Evolutionary conservation across 1,140 invertebrate species (phyloP).

Genomic region (Ephestia elutella): DNA sequence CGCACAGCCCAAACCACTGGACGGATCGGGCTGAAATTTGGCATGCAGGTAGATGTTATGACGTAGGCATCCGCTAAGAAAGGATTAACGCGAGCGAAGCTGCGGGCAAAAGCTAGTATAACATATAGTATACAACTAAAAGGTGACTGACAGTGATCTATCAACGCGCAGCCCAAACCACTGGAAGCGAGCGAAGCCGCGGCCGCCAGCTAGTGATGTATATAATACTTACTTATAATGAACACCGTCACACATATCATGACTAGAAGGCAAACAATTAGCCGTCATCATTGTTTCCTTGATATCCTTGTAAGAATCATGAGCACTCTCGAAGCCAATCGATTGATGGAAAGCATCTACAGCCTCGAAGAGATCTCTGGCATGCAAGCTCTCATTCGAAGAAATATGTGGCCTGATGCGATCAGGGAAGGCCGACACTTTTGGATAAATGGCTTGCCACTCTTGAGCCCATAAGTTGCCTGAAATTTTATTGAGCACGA

Average conservation of each 20-base stretch:
- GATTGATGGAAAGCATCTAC: constrained; percentile 59
- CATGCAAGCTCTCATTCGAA: constrained; percentile 30
- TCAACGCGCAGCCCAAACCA: no score
- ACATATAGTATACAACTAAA: no score
- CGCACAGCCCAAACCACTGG: no score
- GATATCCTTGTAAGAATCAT: constrained; percentile 52
- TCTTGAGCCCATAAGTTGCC: constrained; percentile 92
- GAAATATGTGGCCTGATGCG: constrained; percentile 36
- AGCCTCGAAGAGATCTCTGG: constrained; percentile 48
- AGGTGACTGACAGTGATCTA: no score
- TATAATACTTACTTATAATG: constrained; percentile 48
- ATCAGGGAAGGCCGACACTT: constrained; percentile 80
- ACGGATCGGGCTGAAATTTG: no score
- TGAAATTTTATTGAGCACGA: constrained; percentile 41
- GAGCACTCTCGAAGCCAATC: constrained; percentile 55
- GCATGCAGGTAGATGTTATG: no score
- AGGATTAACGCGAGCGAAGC: no score
- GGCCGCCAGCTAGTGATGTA: no score
- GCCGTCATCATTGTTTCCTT: constrained; percentile 38
- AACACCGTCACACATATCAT: constrained; percentile 67
- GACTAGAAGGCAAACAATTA: constrained; percentile 62
- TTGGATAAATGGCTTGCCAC: constrained; percentile 82
- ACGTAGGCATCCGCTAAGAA: no score
- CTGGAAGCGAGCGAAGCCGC: no score
- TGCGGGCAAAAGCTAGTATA: no score